A percentile compares a stretch with the other conserved stretches of the same genome.
These are phyloP conservation scores for Lamprologus ornatipinnis DNA, from an alignment of 2,113 vertebrate genomes.

Conservation along the genomic window DNA sequence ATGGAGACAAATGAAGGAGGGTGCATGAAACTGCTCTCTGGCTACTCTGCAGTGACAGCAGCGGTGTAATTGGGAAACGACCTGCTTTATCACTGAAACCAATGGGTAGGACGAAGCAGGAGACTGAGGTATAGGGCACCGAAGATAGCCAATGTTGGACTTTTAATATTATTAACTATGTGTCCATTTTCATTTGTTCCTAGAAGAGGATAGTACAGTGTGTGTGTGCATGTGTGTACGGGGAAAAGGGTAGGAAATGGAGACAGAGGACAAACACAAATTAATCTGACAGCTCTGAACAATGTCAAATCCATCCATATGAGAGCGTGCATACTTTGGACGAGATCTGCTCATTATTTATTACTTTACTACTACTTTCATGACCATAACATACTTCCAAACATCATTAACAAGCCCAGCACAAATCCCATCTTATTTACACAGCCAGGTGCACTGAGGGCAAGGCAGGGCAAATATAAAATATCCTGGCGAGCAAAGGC, in stretches of 20 bases:
- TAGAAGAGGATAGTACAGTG: neutral
- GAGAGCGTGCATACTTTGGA: constrained; percentile 8
- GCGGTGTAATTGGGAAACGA: neutral
- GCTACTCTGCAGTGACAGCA: neutral
- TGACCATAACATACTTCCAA: constrained; percentile 12
- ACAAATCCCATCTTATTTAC: constrained; percentile 25
- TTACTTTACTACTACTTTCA: constrained; percentile 20
- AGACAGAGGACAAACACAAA: constrained; percentile 24
- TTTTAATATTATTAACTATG: constrained; percentile 47
- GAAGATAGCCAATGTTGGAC: constrained; percentile 22
- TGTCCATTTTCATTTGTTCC: constrained; percentile 49
- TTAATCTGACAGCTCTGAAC: constrained; percentile 12
- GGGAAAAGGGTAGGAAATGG: neutral
- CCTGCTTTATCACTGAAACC: constrained; percentile 16
- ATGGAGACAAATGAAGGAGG: neutral
- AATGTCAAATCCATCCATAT: constrained; percentile 25
- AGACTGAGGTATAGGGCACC: constrained; percentile 20
- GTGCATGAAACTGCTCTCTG: neutral
- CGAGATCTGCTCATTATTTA: constrained; percentile 20
- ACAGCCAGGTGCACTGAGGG: constrained; percentile 34
- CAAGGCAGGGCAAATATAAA: constrained; percentile 31
- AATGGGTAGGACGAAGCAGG: neutral
- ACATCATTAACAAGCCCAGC: constrained; percentile 27
- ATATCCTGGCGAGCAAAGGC: constrained; percentile 16
- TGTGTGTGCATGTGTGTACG: neutral